Base-by-base conservation (phyloP, 2,888 invertebrate species). In the Caenorhabditis virilis region DNA sequence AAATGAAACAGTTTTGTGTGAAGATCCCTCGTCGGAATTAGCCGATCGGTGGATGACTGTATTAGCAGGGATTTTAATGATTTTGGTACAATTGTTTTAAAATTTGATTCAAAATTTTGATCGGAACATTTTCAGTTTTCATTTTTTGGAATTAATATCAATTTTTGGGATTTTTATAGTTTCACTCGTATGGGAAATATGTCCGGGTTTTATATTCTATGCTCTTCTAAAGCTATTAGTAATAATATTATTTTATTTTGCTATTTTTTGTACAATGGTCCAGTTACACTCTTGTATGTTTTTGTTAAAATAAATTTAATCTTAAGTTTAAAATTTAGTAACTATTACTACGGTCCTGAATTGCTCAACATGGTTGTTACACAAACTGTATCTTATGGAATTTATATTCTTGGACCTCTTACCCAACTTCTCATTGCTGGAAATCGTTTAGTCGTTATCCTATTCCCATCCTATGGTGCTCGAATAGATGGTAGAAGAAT, bases 391-490 rank as follows among this genome's bases (percentile, higher is more conserved):
- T 55, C 61, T 0, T 61, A 61, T 43, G 61, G 61, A n/a, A 23
- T 61, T 23, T 61, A 61, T 48, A 38, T 56, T 6, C 61, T 56
- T 42, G 61, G 63, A 4, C 62, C 62, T 6, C 51, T 62, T 56
- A 62, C 62, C 1, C 63, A 63, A 39, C 43, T 63, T 0, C 57
- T 57, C 30, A 63, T 63, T 0, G 48, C 57, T 5, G 53, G 52
- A 22, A 63, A 63, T 45, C 57, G 63, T 2, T 63, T 63, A 35
- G 42, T 63, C 2, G 50, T 63, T 0, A 63, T 63, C 18, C 52
- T 52, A 27, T 45, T 52, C 13, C 25, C 38, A 30, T 6, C 13
- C 13, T 30, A 9, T 30, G 6, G 7, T 9, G 13, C 6, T 30
- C 30, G 30, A 30, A 13, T 9, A 30, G 30, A 30, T 9, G 6